Base-by-base conservation (phyloP, 2,113 vertebrate genomes). In the Syngnathus typhle region DNA sequence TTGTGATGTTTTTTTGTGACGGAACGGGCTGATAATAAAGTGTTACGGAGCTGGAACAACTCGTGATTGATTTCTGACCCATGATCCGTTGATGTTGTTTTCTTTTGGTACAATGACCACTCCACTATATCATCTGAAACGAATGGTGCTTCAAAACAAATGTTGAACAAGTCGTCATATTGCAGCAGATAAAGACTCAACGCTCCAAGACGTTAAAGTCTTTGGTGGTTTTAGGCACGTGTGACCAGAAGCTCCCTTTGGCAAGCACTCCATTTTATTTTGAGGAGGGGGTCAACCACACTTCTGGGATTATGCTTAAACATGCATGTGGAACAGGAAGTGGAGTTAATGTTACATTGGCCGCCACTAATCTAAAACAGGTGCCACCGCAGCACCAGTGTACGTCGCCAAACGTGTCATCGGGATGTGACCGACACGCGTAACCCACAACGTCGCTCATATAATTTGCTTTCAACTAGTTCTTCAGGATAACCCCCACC, bases 281-380 rank as follows among this genome's bases (percentile, higher is more conserved):
- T 47, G 0, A 12, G 27, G 27, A 32, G 27, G 27, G 15, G 36
- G 16, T 36, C 19, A 51, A 88, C 86, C 82, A 82, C 83, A 77
- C 86, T 86, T 87, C 75, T 82, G 87, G 85, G 87, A 89, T 85
- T 79, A 60, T 67, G 75, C 81, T 89, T 87, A 88, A 72, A 84
- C 86, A 85, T 90, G 85, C 84, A 86, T 83, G 83, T 84, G 82
- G 85, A 85, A 85, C 82, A 87, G 89, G 87, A 88, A 86, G 71
- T 61, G 77, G 88, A 89, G 90, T 88, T 90, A 88, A 87, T 86
- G 84, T 90, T 88, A 88, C 87, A 84, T 77, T 79, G 78, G 78
- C 78, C 71, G 65, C 80, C 58, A 71, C 80, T 88, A 88, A 90
- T 89, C 72, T 75, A 72, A 90, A 89, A 74, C 88, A 90, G 89